Percentiles rank a stretch among this genome's conserved stretches.
Conservation (phyloP, 1,140 invertebrate species). For the Centruroides vittatus region DNA sequence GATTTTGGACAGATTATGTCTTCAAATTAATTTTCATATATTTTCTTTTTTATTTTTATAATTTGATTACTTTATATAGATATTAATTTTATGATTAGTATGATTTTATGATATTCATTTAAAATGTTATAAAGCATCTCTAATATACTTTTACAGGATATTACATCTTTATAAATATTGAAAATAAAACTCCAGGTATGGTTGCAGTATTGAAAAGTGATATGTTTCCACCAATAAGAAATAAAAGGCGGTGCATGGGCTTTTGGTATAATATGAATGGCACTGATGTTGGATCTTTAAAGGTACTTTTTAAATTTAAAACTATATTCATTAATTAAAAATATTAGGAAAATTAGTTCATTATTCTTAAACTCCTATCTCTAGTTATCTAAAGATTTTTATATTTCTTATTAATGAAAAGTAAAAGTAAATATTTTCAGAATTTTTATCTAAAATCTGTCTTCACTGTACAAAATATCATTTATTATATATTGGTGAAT, state of each 20-base stretch:
- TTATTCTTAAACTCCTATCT: not conserved
- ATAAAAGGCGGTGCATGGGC: not conserved
- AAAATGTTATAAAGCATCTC: too few species aligned
- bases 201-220: slow-evolving; percentile 9
- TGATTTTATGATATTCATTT: too few species aligned
- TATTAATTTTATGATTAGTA: too few species aligned
- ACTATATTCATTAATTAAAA: too few species aligned
- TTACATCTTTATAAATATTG: slow-evolving; percentile 8
- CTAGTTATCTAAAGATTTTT: too few species aligned
- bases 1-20: too few species aligned
- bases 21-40: not conserved
- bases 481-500: too few species aligned
- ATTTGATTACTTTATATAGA: too few species aligned
- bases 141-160: slow-evolving; percentile 1
- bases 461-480: too few species aligned
- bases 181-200: not conserved
- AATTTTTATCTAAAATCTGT: too few species aligned
- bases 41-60: not conserved
- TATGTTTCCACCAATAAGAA: not conserved
- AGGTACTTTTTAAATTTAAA: not conserved
- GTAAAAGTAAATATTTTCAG: too few species aligned
- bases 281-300: not conserved
- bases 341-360: not conserved
- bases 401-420: too few species aligned
- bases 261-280: slow-evolving; percentile 9